Conservation (phyloP, 1,140 invertebrate genomes). For the Psilanteris sp. region DNA sequence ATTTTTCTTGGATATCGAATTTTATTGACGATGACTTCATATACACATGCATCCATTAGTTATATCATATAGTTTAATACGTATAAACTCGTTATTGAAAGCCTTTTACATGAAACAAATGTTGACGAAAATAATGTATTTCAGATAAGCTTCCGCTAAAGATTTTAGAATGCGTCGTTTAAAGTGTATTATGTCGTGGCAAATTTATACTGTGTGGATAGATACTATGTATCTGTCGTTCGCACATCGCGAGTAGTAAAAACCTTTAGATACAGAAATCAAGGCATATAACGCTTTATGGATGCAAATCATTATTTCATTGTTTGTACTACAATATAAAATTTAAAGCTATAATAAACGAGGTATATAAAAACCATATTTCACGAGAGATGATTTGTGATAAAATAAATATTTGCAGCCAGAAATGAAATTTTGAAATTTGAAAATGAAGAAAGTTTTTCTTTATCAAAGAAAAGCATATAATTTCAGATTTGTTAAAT, state of each 20-base stretch:
- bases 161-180: slow-evolving; percentile 34
- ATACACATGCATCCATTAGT: slow-evolving; percentile 27
- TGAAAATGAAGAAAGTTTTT: no score
- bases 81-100: slow-evolving; percentile 44
- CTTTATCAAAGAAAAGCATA: no score
- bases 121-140: slow-evolving; percentile 42
- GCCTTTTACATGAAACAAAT: slow-evolving; percentile 52
- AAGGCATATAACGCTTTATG: slow-evolving; percentile 32
- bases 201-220: slow-evolving; percentile 49
- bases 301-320: slow-evolving; percentile 52
- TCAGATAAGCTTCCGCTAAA: slow-evolving; percentile 2
- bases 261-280: slow-evolving; percentile 45
- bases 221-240: slow-evolving; percentile 46
- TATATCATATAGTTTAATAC: slow-evolving; percentile 38
- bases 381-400: no score
- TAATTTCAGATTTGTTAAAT: no score
- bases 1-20: not conserved
- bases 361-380: slow-evolving; percentile 24
- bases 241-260: slow-evolving; percentile 41
- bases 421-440: no score
- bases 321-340: slow-evolving; percentile 5
- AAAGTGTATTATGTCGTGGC: slow-evolving; percentile 37
- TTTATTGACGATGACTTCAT: slow-evolving; percentile 17
- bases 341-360: slow-evolving; percentile 34
- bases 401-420: no score